A percentile compares a stretch with the other conserved stretches of the same genome.
Evolutionary conservation across 2,797 vertebrate genomes (phyloP).

Genomic region (Acanthornis magna): DNA sequence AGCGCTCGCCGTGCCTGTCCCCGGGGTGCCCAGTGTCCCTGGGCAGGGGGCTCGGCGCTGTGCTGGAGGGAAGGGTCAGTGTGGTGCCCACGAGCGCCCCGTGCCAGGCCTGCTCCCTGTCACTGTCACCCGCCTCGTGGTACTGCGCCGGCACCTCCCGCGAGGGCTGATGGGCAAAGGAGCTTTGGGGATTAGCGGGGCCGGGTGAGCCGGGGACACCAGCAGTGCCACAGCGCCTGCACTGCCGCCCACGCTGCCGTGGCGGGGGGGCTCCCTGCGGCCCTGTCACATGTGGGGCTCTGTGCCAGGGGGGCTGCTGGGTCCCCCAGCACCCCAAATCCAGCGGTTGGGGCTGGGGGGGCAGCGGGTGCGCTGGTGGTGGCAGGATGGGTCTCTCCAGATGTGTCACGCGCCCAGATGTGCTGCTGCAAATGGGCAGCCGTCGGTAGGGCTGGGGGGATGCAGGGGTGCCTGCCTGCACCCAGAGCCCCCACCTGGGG

Average conservation of each 20-base stretch:
- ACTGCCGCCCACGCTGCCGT: neutral
- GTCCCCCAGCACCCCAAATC: neutral
- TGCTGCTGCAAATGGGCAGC: neutral
- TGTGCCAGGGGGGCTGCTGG: accelerated
- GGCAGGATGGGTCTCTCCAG: neutral
- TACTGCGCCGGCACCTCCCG: neutral
- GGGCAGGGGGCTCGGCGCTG: neutral
- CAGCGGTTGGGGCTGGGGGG: accelerated
- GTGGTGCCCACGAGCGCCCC: accelerated
- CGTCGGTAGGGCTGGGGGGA: accelerated
- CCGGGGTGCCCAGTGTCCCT: neutral
- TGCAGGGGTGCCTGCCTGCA: neutral
- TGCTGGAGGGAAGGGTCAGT: accelerated
- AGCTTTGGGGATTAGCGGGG: slow-evolving; percentile 55
- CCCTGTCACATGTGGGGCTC: accelerated
- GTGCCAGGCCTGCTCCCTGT: neutral
- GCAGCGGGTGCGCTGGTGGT: accelerated
- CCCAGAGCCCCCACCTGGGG: accelerated
- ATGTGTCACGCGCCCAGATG: accelerated
- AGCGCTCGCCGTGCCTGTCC: neutral
- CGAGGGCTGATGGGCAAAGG: neutral
- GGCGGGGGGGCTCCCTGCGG: neutral
- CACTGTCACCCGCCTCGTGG: neutral
- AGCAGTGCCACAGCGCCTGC: neutral
- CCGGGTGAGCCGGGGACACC: slow-evolving; percentile 23